Evolutionary conservation across 2,113 vertebrate species (phyloP).

Genomic region (Nasalis larvatus): DNA sequence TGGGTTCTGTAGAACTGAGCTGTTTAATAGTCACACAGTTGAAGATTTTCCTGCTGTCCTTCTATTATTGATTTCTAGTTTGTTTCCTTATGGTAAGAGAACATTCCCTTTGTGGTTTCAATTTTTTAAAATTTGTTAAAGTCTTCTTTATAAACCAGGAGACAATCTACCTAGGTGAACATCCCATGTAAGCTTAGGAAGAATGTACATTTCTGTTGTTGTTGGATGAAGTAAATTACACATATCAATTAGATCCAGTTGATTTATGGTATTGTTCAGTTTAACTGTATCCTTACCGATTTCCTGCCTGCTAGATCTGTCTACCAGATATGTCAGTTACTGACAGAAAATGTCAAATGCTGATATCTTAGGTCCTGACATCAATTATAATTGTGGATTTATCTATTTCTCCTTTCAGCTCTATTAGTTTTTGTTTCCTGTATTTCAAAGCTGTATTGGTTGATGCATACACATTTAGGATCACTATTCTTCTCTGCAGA

Average conservation of each 20-base stretch:
- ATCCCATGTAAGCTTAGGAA: background rate
- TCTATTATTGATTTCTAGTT: background rate
- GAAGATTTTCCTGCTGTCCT: background rate
- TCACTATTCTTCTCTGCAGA: background rate
- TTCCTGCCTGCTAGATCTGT: background rate
- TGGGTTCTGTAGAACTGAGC: background rate
- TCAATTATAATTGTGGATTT: background rate
- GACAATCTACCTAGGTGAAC: background rate
- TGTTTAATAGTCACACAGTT: background rate
- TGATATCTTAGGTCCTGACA: background rate
- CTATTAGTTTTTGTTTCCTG: background rate
- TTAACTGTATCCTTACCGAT: background rate
- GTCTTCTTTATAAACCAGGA: background rate
- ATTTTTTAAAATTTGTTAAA: background rate
- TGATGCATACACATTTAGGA: background rate
- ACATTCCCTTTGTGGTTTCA: background rate
- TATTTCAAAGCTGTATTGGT: background rate
- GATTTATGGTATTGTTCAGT: background rate
- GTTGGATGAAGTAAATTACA: background rate
- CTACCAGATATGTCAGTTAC: background rate
- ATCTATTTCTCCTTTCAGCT: background rate
- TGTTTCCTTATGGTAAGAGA: background rate
- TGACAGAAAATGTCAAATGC: background rate
- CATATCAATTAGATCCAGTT: background rate
- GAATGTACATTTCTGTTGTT: background rate